Base-by-base conservation (phyloP, 1,140 invertebrate species). In the Nomia melanderi region DNA sequence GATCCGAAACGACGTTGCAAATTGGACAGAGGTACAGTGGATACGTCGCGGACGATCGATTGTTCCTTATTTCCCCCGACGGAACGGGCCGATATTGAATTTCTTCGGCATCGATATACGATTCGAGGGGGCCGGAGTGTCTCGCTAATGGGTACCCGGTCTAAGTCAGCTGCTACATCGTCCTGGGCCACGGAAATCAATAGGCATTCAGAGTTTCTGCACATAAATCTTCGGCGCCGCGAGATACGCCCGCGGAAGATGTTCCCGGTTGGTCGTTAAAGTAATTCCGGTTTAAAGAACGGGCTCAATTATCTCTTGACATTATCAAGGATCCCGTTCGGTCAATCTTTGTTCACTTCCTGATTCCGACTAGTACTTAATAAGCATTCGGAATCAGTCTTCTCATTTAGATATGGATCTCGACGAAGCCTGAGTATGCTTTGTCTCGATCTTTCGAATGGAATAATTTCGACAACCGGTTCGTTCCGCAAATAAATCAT, bases 181-280 rank as follows among this genome's bases (percentile, higher is more conserved):
- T 47, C 72, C 56, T 23, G 57, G 29, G 53, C 36, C 31, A 50
- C 27, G 44, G 60, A 71, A 77, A 82, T 82, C 73, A 70, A 82
- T 81, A 77, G 39, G 60, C n/a, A 50, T 70, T 79, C 60, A 23
- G 54, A 81, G 56, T 66, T 73, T 47, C 53, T 44, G 14, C 27
- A n/a, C 44, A 47, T 54, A 56, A 67, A 67, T 56, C n/a, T 50
- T 50, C 23, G 12, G 20, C 27, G 20, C 20, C 31, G 23, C n/a
- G n/a, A 9, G 33, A n/a, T 1, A 31, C 41, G 0, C 41, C 41
- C 14, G 14, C 14, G 14, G 20, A 44, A 44, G 41, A 44, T 17
- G 14, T 44, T 1, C 41, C 41, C n/a, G n/a, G n/a, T n/a, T n/a
- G n/a, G 41, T 44, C 41, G 44, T 50, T 65, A 11, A 31, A 31